Base-by-base conservation (phyloP, 1,140 invertebrate genomes). In the Bursaphelenchus mucronatus region DNA sequence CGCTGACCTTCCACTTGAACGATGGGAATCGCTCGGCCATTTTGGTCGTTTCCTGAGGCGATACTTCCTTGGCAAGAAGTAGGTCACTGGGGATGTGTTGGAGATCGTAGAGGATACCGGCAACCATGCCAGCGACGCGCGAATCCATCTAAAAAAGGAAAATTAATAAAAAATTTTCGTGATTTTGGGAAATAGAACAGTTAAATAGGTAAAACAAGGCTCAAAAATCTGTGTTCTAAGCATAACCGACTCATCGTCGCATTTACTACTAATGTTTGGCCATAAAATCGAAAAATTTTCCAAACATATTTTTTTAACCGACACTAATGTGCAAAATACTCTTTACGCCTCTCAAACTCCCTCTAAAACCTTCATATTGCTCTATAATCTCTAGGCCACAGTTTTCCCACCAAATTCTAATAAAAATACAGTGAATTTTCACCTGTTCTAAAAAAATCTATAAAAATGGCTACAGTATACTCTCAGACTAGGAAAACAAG, bases 61-160 rank as follows among this genome's bases (percentile, higher is more conserved):
- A 17, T n/a, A 65, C 11, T 40, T 61, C 59, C n/a, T 19, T 64
- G 11, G n/a, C 55, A n/a, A 13, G 13, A 1, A 19, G 59, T 58
- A 17, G 11, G 10, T 41, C 13, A n/a, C 10, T n/a, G 13, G 61
- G 59, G 3, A 63, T 13, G 10, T 66, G 21, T 51, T 73, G 73
- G 11, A 79, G 73, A 55, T 79, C 76, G 61, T 52, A 79, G 5
- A 79, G 68, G 19, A 73, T 72, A 44, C 77, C 75, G 11, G 79
- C 74, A n/a, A 81, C 62, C 66, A 71, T 79, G 9, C 61, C 69
- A 17, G 78, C 76, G 9, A 79, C 76, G 39, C 76, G 76, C 10
- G 75, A 75, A 57, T 79, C 76, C 76, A 79, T 79, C 76, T 80
- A 43, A 56, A 76, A 64, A 30, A 64, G 30, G 41, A 9, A n/a